Percentiles rank a stretch among this genome's conserved stretches.
Conservation (phyloP, 2,888 invertebrate species). For the Chaitophorus viminalis region DNA sequence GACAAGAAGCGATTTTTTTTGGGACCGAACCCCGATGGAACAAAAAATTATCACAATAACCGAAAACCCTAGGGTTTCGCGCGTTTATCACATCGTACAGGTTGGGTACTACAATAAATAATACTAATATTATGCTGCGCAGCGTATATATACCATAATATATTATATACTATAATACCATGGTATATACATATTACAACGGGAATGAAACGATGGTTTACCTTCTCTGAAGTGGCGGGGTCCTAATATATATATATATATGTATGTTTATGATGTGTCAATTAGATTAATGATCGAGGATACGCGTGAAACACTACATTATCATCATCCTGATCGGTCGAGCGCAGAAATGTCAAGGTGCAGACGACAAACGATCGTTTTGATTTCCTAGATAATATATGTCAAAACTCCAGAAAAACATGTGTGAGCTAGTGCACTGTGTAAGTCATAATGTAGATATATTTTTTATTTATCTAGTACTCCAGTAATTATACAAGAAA, state of each 20-base stretch:
- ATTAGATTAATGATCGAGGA: conserved; percentile 42
- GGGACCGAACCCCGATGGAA: not conserved
- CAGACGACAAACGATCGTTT: not conserved
- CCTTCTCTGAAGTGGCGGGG: not conserved
- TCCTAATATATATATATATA: no score
- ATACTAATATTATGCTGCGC: not conserved
- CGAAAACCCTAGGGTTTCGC: not conserved
- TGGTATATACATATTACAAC: no score
- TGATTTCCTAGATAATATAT: not conserved
- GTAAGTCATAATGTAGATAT: no score
- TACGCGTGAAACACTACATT: conserved; percentile 22
- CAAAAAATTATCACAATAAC: not conserved
- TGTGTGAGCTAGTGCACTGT: not conserved
- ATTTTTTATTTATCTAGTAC: no score
- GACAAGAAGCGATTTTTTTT: not conserved
- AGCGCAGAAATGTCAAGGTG: not conserved
- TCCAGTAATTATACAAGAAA: no score
- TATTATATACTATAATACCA: no score
- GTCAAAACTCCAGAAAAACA: conserved; percentile 17
- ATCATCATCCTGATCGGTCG: not conserved
- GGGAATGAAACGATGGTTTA: not conserved
- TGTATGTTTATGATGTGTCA: conserved; percentile 26
- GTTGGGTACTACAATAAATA: no score
- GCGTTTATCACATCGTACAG: not conserved
- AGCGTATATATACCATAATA: no score